Conservation (phyloP, 1,140 invertebrate genomes). For the Parasteatoda tepidariorum region DNA sequence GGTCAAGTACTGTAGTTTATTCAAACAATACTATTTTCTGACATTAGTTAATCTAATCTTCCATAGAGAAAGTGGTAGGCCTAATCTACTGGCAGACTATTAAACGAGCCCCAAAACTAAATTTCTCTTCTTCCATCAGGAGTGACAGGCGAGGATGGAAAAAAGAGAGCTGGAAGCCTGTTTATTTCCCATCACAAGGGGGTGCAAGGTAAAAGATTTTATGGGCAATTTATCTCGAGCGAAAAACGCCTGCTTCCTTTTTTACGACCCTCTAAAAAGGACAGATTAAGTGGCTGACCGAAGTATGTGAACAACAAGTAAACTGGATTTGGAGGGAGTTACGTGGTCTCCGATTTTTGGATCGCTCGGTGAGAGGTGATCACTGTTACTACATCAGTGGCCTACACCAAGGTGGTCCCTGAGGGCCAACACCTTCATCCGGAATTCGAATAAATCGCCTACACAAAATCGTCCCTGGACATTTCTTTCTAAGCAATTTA, state of each 20-base stretch:
- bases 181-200: slow-evolving; percentile 25
- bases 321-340: slow-evolving; percentile 10
- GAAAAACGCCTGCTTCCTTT: slow-evolving; percentile 6
- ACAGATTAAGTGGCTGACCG: slow-evolving; percentile 15
- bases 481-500: no score
- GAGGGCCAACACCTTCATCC: no score
- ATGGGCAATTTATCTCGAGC: slow-evolving; percentile 30
- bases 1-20: no score
- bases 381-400: not conserved
- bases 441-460: no score
- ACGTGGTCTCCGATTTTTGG: not conserved
- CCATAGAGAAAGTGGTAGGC: no score
- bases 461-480: no score
- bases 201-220: slow-evolving; percentile 25
- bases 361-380: not conserved
- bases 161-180: not conserved
- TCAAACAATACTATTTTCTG: no score
- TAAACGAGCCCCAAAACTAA: not conserved
- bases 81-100: no score
- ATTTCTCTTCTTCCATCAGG: not conserved
- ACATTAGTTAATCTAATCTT: no score
- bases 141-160: not conserved
- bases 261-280: slow-evolving; percentile 27
- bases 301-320: not conserved
- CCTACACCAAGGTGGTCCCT: not conserved